A percentile compares a stretch with the other conserved stretches of the same genome.
Conservation (phyloP, 2,888 invertebrate genomes). For the Tetranychus piercei region DNA sequence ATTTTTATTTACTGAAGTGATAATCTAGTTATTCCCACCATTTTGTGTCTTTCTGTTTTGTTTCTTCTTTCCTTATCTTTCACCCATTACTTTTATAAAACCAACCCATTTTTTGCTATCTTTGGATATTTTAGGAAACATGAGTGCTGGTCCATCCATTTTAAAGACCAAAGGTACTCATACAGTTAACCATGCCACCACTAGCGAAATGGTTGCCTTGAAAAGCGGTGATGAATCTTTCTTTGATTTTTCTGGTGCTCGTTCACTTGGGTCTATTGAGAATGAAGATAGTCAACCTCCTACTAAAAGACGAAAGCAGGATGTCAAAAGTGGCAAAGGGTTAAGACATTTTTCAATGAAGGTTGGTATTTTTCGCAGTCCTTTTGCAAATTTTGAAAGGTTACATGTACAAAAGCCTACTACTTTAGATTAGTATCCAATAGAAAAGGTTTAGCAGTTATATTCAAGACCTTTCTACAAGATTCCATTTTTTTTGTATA, state of each 20-base stretch:
- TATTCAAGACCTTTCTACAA: background rate
- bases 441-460: background rate
- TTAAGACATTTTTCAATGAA: constrained; percentile 97
- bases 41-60: no score
- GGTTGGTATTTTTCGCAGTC: constrained; percentile 27
- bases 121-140: no score
- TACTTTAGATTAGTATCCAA: background rate
- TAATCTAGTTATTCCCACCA: no score
- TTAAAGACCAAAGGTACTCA: constrained; percentile 11
- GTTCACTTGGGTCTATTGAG: background rate
- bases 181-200: background rate
- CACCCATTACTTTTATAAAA: no score
- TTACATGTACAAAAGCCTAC: background rate
- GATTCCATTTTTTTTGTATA: background rate
- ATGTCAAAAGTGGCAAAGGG: constrained; percentile 90
- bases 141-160: background rate
- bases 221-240: background rate
- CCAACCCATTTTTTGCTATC: no score
- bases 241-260: background rate
- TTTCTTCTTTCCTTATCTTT: no score
- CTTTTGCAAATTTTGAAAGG: background rate
- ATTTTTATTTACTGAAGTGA: no score
- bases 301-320: constrained; percentile 30
- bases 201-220: background rate
- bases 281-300: constrained; percentile 13